phyloP scores from a whole-genome alignment of 2,888 invertebrate genomes.

The Melolontha melolontha region DNA sequence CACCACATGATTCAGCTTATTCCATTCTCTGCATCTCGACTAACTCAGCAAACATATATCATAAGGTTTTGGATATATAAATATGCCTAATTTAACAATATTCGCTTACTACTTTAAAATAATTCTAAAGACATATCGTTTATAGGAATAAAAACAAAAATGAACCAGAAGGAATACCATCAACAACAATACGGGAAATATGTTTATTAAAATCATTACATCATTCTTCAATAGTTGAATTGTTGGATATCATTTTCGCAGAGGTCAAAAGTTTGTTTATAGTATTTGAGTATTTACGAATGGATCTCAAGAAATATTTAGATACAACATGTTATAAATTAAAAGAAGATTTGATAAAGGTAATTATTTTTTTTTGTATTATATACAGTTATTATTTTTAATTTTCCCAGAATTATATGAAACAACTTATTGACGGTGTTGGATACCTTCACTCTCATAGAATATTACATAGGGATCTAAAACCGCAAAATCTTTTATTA shows the following conservation, averaged over 20 bases:
- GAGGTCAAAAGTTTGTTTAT: slow-evolving; percentile 85
- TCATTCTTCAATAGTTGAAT: slow-evolving; percentile 90
- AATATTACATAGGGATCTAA: slow-evolving; percentile 92
- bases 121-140: neutral
- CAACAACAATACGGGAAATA: slow-evolving; percentile 97
- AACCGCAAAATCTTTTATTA: slow-evolving; percentile 95
- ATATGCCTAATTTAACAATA: too few species aligned
- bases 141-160: slow-evolving; percentile 68
- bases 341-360: slow-evolving; percentile 76
- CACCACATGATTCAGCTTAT: slow-evolving; percentile 81
- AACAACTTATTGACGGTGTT: slow-evolving; percentile 89
- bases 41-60: slow-evolving; percentile 25
- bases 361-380: slow-evolving; percentile 55
- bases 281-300: slow-evolving; percentile 93
- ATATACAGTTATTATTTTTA: slow-evolving; percentile 30
- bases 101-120: neutral
- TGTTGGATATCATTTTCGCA: slow-evolving; percentile 89
- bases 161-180: slow-evolving; percentile 97
- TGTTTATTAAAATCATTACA: slow-evolving; percentile 89
- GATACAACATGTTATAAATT: slow-evolving; percentile 77
- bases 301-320: slow-evolving; percentile 92
- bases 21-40: slow-evolving; percentile 58
- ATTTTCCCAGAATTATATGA: slow-evolving; percentile 77
- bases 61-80: neutral
- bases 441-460: slow-evolving; percentile 91